These are phyloP conservation scores for Drosophila histrio DNA, from an alignment of 2,888 invertebrate species.

Conservation along the genomic window DNA sequence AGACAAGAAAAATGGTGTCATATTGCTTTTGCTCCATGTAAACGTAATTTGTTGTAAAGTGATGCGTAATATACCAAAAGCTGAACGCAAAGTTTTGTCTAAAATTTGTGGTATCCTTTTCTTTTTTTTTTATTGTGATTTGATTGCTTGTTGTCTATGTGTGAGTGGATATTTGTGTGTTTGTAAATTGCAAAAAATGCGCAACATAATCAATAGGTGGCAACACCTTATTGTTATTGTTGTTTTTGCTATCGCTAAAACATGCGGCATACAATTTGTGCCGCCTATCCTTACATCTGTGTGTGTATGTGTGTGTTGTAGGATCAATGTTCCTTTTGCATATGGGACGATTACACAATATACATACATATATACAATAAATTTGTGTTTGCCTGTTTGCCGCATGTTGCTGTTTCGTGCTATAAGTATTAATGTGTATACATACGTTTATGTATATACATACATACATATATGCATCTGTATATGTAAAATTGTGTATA, in stretches of 20 bases:
- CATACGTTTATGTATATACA: conserved; percentile 3
- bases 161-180: conserved; percentile 3
- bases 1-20: conserved; percentile 67
- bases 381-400: conserved; percentile 2
- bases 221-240: conserved; percentile 46
- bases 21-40: conserved; percentile 30
- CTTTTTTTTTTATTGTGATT: conserved; percentile 14
- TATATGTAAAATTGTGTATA: conserved; percentile 14
- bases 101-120: neutral
- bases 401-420: conserved; percentile 1
- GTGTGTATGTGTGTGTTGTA: conserved; percentile 5
- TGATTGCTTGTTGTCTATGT: neutral
- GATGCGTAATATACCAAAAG: conserved; percentile 16
- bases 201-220: conserved; percentile 71
- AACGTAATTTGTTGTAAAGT: conserved; percentile 31
- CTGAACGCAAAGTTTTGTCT: neutral
- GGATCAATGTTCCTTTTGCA: conserved; percentile 27
- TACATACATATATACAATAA: too few relatives aligned
- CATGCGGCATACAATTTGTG: conserved; percentile 50
- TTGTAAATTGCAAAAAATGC: conserved; percentile 49
- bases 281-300: conserved; percentile 27
- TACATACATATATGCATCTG: conserved; percentile 2
- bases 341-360: conserved; percentile 62
- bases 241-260: conserved; percentile 31
- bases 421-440: neutral